Percentiles rank a stretch among this genome's conserved stretches.
These are phyloP conservation scores for Stichodactyla mertensii DNA, from an alignment of 64 coral and sea anemone genomes.

Conservation along the genomic window DNA sequence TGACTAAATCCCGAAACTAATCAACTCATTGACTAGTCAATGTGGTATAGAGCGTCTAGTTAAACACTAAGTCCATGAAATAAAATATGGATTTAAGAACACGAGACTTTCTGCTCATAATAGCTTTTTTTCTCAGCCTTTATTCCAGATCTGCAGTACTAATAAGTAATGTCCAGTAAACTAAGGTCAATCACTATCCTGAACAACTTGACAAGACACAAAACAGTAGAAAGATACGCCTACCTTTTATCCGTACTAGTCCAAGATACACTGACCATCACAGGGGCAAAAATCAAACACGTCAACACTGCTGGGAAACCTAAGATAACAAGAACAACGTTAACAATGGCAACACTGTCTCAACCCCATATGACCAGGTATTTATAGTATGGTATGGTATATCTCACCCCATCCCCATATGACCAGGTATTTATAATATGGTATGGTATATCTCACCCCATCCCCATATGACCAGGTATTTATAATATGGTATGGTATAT, in stretches of 20 bases:
- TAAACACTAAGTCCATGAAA: no score
- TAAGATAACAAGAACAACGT: constrained; percentile 1
- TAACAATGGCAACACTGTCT: not conserved
- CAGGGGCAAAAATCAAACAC: constrained; percentile 45
- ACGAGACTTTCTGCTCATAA: no score
- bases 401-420: not conserved
- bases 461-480: not conserved
- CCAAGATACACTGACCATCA: not conserved
- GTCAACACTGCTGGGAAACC: constrained; percentile 52
- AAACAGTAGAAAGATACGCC: not conserved
- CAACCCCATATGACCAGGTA: no score
- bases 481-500: not conserved
- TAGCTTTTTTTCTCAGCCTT: no score
- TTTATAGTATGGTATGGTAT: not conserved
- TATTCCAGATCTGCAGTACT: no score
- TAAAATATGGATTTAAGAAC: no score
- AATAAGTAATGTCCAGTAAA: no score
- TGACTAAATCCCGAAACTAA: no score
- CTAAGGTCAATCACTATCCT: not conserved
- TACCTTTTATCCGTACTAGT: not conserved
- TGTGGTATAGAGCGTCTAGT: no score
- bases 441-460: no score
- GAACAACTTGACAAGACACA: not conserved
- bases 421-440: not conserved
- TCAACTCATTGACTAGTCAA: no score